A percentile compares a stretch with the other conserved stretches of the same genome.
phyloP scores from a whole-genome alignment of 2,797 vertebrate genomes.

The Vespertilio murinus region DNA sequence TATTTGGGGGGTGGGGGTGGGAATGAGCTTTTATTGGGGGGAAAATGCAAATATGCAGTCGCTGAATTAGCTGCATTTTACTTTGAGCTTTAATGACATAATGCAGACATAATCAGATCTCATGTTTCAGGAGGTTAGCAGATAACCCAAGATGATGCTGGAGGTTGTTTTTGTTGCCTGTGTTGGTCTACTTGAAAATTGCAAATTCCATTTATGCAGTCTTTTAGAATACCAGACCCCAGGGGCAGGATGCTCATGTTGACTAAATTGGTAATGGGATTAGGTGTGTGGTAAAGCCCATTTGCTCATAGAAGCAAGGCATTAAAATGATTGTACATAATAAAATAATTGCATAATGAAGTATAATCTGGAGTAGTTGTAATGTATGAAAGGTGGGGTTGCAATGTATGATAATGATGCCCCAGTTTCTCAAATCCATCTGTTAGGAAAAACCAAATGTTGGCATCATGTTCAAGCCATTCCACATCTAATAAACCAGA shows the following conservation, averaged over 20 bases:
- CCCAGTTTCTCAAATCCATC: constrained; percentile 40
- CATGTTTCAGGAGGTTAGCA: background rate
- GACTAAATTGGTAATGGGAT: constrained; percentile 31
- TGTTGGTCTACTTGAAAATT: constrained; percentile 21
- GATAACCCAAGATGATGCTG: background rate
- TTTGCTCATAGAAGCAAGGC: constrained; percentile 36
- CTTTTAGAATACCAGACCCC: constrained; percentile 48
- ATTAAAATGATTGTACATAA: constrained; percentile 40
- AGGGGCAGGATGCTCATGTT: background rate
- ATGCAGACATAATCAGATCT: constrained; percentile 18
- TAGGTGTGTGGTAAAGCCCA: constrained; percentile 4
- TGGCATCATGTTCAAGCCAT: constrained; percentile 1
- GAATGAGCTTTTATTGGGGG: background rate
- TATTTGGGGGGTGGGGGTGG: constrained; percentile 23
- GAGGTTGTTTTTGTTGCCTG: background rate
- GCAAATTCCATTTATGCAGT: constrained; percentile 26
- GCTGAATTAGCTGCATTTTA: constrained; percentile 25
- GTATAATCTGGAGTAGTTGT: background rate
- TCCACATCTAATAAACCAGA: background rate
- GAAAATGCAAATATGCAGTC: constrained; percentile 16
- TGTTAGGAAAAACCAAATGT: constrained; percentile 22
- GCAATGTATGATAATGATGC: background rate
- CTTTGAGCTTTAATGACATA: constrained; percentile 51
- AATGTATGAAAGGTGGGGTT: background rate
- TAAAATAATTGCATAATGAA: constrained; percentile 55